Base-by-base conservation (phyloP, 2,888 invertebrate species). In the Tenthredo scrophulariae region DNA sequence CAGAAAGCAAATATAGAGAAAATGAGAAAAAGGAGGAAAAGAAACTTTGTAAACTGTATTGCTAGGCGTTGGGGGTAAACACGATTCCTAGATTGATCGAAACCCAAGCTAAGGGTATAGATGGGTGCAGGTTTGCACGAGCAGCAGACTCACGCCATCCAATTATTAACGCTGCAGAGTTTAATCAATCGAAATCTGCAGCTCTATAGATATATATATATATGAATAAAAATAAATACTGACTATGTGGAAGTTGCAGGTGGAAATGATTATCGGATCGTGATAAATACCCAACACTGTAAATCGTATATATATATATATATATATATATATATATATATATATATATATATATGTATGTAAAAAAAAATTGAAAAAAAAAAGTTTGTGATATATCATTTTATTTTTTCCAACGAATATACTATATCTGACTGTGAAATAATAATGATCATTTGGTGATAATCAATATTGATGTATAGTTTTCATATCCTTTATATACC, bases 111-210 rank as follows among this genome's bases (percentile, higher is more conserved):
- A 54, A 54, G 54, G 50, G 54, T n/a, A 50, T 33, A 26, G 15
- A 18, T 5, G 29, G 54, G 26, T 54, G 37, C 62, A 58, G 50
- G 58, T 58, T 29, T 46, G 77, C 54, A 80, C 58, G 58, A 50
- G 58, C 37, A 62, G 40, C 80, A 18, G 33, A 22, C 37, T 58
- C 58, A 62, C 62, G 58, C 80, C 80, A 80, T 80, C 80, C 80
- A 80, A 80, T 80, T 80, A 80, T 80, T 80, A 80, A 80, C 80
- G 62, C 50, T 80, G 80, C 80, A 80, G 80, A 80, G 80, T 80
- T 58, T 80, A 62, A 80, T 80, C 80, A 80, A 80, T 80, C 80
- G 80, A 62, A 80, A 80, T 62, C 80, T 29, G 37, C 33, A 33
- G 58, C 43, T 79, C n/a, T 79, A 13, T 33, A 46, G 9, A 7